These are phyloP conservation scores for Apamea monoglypha DNA, from an alignment of 2,888 invertebrate species.

Conservation along the genomic window DNA sequence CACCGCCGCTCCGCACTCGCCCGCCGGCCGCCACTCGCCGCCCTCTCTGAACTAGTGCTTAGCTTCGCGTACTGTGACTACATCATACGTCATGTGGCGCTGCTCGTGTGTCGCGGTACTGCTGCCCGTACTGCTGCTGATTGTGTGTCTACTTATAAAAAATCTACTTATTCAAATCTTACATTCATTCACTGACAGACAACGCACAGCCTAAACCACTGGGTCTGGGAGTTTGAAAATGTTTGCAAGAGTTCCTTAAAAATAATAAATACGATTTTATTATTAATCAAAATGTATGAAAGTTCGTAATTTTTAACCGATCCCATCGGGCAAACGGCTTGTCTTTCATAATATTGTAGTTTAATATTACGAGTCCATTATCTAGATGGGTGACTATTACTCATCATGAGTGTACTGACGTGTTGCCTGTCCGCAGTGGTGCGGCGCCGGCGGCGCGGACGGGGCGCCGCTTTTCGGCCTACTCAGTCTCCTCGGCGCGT, in stretches of 20 bases:
- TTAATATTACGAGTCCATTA: not conserved
- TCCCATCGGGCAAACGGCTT: not conserved
- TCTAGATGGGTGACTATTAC: not conserved
- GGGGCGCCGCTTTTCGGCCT: constrained; percentile 35
- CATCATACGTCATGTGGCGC: constrained; percentile 20
- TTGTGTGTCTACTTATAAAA: constrained; percentile 26
- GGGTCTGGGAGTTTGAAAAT: no score
- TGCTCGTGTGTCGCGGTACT: constrained; percentile 30
- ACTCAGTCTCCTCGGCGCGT: constrained; percentile 39
- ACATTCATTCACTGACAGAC: not conserved
- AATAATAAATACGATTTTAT: no score
- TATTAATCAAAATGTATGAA: no score
- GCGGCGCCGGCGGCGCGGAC: not conserved
- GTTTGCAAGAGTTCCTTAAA: not conserved
- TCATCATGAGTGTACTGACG: not conserved
- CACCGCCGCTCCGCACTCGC: constrained; percentile 6
- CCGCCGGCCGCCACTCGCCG: constrained; percentile 7
- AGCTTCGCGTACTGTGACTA: not conserved
- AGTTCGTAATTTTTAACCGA: not conserved
- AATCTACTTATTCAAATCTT: not conserved
- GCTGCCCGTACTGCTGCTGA: constrained; percentile 41
- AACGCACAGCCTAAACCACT: not conserved
- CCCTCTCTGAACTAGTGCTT: not conserved
- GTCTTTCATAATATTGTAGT: no score
- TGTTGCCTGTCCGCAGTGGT: constrained; percentile 23